Evolutionary conservation across 2,888 invertebrate genomes (phyloP).

Genomic region (Leptura quadrifasciata): DNA sequence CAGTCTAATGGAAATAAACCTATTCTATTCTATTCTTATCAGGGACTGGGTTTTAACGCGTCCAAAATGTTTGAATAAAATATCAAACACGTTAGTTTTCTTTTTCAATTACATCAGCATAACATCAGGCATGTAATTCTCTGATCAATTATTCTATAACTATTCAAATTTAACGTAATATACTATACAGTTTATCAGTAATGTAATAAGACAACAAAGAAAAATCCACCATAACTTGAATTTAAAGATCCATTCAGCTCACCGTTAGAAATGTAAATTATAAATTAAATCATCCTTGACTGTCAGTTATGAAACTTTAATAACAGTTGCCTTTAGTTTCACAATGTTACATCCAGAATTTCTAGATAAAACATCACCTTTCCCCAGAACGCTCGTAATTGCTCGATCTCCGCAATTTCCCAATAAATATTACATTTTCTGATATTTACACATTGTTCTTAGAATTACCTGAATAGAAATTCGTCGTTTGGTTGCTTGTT

Average conservation of each 20-base stretch:
- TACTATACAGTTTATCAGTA: not conserved
- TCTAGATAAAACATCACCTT: conserved; percentile 1
- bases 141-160: not conserved
- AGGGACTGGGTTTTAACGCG: too few relatives aligned
- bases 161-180: not conserved
- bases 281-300: conserved; percentile 2
- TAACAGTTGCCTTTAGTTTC: not conserved
- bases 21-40: too few relatives aligned
- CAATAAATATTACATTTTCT: not conserved
- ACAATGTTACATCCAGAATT: not conserved
- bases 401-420: not conserved
- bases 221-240: not conserved
- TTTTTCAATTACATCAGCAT: not conserved
- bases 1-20: too few relatives aligned
- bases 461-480: not conserved
- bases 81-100: too few relatives aligned
- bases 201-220: not conserved
- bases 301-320: not conserved
- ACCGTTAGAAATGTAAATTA: not conserved
- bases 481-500: not conserved
- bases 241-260: not conserved
- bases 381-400: not conserved
- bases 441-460: not conserved
- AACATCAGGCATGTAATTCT: not conserved
- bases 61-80: too few relatives aligned